Base-by-base conservation (phyloP, 1,140 invertebrate genomes). In the Drosophila hydei region DNA sequence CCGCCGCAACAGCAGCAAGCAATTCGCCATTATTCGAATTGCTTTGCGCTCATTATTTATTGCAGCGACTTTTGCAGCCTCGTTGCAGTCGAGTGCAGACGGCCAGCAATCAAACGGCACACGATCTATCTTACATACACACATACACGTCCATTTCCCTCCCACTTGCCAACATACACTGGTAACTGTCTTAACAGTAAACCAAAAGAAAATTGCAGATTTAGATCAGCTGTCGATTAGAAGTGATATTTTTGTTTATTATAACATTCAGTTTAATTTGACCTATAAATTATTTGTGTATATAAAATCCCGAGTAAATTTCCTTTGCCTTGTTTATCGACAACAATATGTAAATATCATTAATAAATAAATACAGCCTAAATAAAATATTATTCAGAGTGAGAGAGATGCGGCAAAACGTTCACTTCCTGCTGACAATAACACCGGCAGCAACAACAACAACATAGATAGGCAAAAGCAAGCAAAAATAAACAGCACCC, bases 41-140 rank as follows among this genome's bases (percentile, higher is more conserved):
- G 75, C 72, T 79, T 84, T 79, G 75, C 63, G 55, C 81, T 79
- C 80, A 85, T 85, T 85, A 85, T 79, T 87, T 87, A 77, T 87
- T 65, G 62, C 77, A 77, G 62, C 73, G 67, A 75, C 60, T 75
- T 59, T 68, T 79, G 51, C 69, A 58, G 74, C 42, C 54, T 73
- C 74, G 71, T 70, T 70, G 71, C 75, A 76, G 73, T 76, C 68
- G 73, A 76, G 14, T 73, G 63, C 77, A 58, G 62, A 64, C 72
- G 70, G 50, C 60, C 59, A 72, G 58, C 54, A 61, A 76, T 54
- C 50, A 69, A 73, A 76, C 62, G 64, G 70, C 64, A 61, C 43
- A 70, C 51, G 45, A 77, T 58, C 52, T 42, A 5, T 21, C 21
- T 16, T 8, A 36, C n/a, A n/a, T 7, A 45, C 19, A 45, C 18